Evolutionary conservation across 2,113 vertebrate species (phyloP).

Genomic region (Burhinus bistriatus): DNA sequence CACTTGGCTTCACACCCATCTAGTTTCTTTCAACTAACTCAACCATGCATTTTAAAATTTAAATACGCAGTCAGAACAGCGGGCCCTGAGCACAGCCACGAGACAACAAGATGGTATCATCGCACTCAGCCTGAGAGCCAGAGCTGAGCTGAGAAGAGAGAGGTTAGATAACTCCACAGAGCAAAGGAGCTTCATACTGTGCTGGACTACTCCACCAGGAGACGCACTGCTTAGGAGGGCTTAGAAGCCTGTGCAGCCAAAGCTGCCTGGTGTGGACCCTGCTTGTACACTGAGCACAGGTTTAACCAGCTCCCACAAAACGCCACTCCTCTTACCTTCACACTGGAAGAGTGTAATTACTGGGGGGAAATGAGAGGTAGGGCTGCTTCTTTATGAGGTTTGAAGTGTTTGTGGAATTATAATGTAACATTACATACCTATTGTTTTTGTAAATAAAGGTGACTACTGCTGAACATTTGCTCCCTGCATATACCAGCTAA

Average conservation of each 20-base stretch:
- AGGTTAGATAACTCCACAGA: neutral
- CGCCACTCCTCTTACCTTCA: neutral
- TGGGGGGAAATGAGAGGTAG: neutral
- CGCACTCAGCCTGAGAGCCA: neutral
- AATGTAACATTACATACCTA: neutral
- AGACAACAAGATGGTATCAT: neutral
- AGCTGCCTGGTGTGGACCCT: neutral
- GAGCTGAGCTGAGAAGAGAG: neutral
- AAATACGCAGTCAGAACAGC: neutral
- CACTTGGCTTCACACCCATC: slow-evolving; percentile 27
- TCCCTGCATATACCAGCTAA: neutral
- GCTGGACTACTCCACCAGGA: neutral
- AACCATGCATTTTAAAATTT: slow-evolving; percentile 9
- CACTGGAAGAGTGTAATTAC: neutral
- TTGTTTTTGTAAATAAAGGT: neutral
- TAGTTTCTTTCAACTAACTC: slow-evolving; percentile 36
- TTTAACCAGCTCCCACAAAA: neutral
- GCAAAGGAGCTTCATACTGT: neutral
- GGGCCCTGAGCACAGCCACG: neutral
- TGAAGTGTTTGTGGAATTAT: neutral
- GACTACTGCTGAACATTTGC: neutral
- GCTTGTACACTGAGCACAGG: neutral
- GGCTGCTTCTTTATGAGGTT: neutral
- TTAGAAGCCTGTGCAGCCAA: neutral
- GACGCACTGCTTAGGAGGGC: neutral